These are phyloP conservation scores for Hydrozoanthus gracilis DNA, from an alignment of 92 coral and sea anemone genomes.

Conservation along the genomic window DNA sequence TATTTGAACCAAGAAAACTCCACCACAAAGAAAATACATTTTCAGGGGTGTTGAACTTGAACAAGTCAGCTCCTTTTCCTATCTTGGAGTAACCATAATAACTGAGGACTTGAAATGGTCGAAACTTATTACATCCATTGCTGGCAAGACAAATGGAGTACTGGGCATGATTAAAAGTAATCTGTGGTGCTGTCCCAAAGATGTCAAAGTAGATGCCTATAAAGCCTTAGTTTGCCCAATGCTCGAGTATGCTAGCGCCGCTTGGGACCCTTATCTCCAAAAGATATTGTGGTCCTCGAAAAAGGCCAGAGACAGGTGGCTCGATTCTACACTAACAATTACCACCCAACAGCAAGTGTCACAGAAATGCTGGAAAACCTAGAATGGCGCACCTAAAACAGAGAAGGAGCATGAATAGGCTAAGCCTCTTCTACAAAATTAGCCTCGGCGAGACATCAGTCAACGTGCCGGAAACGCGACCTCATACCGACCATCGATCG, in stretches of 20 bases:
- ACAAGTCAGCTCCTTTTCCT: constrained; percentile 33
- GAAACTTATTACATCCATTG: constrained; percentile 30
- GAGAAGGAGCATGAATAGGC: constrained; percentile 43
- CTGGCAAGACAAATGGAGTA: constrained; percentile 36
- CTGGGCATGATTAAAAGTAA: constrained; percentile 40
- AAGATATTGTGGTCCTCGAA: constrained; percentile 44
- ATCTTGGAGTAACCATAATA: constrained; percentile 39
- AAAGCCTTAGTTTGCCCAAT: constrained; percentile 34
- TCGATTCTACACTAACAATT: constrained; percentile 47
- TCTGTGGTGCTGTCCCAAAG: constrained; percentile 53
- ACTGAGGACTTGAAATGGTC: constrained; percentile 51
- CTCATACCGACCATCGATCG: constrained; percentile 25
- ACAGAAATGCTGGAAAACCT: constrained; percentile 38
- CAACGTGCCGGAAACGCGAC: constrained; percentile 26
- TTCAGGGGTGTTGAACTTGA: constrained; percentile 50
- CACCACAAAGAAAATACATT: constrained; percentile 39
- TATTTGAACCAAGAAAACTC: constrained; percentile 49
- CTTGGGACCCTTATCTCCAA: constrained; percentile 53
- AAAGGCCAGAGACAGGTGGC: constrained; percentile 48
- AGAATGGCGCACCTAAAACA: constrained; percentile 33
- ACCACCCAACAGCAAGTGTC: constrained; percentile 60
- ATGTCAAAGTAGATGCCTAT: constrained; percentile 39
- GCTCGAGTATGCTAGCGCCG: constrained; percentile 41
- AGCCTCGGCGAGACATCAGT: constrained; percentile 23
- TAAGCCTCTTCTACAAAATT: constrained; percentile 28